phyloP scores from a whole-genome alignment of 2,797 vertebrate species.

The Anolis apletophallus region DNA sequence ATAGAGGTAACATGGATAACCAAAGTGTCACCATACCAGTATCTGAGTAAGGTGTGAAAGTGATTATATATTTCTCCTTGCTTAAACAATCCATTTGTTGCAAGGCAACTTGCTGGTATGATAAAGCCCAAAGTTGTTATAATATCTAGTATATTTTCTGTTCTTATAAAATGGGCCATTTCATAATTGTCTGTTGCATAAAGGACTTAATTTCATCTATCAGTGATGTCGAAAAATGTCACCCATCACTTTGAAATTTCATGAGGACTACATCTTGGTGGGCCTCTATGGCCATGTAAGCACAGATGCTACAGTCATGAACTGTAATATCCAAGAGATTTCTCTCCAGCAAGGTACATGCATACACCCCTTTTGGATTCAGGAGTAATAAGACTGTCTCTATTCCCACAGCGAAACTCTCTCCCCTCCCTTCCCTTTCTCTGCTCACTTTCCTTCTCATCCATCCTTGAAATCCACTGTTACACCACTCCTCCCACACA shows the following conservation, averaged over 20 bases:
- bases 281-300: neutral
- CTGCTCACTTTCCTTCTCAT: constrained; percentile 25
- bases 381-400: too few species aligned
- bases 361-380: too few species aligned
- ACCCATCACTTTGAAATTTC: neutral
- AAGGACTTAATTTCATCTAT: neutral
- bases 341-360: neutral
- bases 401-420: too few species aligned
- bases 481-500: constrained; percentile 3
- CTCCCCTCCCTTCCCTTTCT: neutral
- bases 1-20: too few species aligned
- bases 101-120: too few species aligned
- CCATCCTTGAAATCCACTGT: neutral
- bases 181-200: too few species aligned
- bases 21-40: too few species aligned
- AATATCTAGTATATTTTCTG: neutral
- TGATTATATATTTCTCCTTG: too few species aligned
- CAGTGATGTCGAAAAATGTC: neutral
- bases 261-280: neutral
- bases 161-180: too few species aligned
- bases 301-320: neutral
- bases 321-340: neutral
- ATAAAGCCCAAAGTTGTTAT: neutral
- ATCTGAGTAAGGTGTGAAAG: too few species aligned
- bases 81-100: too few species aligned